Percentiles rank a stretch among this genome's conserved stretches.
phyloP scores from a whole-genome alignment of 2,113 vertebrate species.

The Microtus oregoni region DNA sequence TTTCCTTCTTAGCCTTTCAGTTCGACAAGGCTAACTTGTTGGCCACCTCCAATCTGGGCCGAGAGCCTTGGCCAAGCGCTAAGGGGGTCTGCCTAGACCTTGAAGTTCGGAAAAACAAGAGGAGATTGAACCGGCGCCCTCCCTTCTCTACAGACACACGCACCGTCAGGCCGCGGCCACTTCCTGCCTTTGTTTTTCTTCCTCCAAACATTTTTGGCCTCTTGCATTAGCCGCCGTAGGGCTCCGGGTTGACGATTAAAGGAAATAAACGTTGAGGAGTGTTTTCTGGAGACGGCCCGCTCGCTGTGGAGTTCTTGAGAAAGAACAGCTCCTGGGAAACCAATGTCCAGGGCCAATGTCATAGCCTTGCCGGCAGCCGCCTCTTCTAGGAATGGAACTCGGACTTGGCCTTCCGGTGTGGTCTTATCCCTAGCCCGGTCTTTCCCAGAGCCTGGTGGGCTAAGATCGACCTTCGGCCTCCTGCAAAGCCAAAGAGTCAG shows the following conservation, averaged over 20 bases:
- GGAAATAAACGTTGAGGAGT: constrained; percentile 60
- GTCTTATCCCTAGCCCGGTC: background rate
- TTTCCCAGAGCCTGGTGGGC: constrained; percentile 35
- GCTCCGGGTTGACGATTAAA: constrained; percentile 72
- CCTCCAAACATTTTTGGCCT: constrained; percentile 81
- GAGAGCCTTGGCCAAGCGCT: background rate
- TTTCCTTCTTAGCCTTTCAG: constrained; percentile 59
- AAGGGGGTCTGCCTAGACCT: constrained; percentile 73
- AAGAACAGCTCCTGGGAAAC: constrained; percentile 58
- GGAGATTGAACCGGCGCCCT: constrained; percentile 80
- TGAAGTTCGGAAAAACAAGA: constrained; percentile 82
- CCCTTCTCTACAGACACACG: constrained; percentile 82
- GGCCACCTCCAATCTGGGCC: constrained; percentile 61
- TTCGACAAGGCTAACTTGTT: constrained; percentile 31
- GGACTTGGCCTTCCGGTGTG: constrained; percentile 73
- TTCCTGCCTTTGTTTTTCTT: constrained; percentile 86
- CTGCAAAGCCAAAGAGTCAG: constrained; percentile 68
- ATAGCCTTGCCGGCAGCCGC: constrained; percentile 6
- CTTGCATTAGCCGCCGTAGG: constrained; percentile 62
- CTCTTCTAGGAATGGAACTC: constrained; percentile 54
- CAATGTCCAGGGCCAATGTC: constrained; percentile 68
- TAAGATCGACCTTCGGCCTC: constrained; percentile 34
- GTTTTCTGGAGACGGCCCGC: constrained; percentile 65
- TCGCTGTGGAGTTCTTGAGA: constrained; percentile 58
- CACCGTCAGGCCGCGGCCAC: constrained; percentile 80